These are phyloP conservation scores for Pseudochromis fuscus DNA, from an alignment of 2,797 vertebrate genomes.

Conservation along the genomic window DNA sequence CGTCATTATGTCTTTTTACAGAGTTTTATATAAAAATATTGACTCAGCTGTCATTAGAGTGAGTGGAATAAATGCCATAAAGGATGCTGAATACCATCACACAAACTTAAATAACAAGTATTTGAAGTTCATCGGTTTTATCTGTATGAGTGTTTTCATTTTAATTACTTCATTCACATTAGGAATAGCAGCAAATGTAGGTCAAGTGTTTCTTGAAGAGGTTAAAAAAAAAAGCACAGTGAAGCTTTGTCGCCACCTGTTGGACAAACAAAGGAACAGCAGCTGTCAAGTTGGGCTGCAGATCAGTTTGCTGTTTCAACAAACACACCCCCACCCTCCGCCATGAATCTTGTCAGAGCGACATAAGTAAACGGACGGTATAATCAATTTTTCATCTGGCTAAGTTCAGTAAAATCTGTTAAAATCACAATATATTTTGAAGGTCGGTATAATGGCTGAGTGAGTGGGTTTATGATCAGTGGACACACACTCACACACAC, in stretches of 20 bases:
- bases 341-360: constrained; percentile 1
- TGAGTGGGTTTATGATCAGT: constrained; percentile 31
- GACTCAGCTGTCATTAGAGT: not conserved
- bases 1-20: not conserved
- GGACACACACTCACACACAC: constrained; percentile 16
- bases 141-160: not conserved
- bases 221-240: constrained; percentile 6
- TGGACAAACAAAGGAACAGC: constrained; percentile 23
- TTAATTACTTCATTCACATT: not conserved
- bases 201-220: constrained; percentile 25
- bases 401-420: constrained; percentile 26
- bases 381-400: constrained; percentile 13
- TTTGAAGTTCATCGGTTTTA: too few species aligned
- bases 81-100: not conserved
- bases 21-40: not conserved
- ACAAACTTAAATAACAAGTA: too few species aligned
- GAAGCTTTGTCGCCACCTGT: constrained; percentile 65
- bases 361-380: constrained; percentile 10
- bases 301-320: constrained; percentile 27
- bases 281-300: too few species aligned
- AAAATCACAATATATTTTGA: constrained; percentile 25
- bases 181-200: constrained; percentile 36
- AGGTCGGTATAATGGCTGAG: constrained; percentile 22
- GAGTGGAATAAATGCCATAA: not conserved
- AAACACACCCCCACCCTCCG: constrained; percentile 19